Base-by-base conservation (phyloP, 92 coral and sea anemone species). In the Phenganax stokvisi region DNA sequence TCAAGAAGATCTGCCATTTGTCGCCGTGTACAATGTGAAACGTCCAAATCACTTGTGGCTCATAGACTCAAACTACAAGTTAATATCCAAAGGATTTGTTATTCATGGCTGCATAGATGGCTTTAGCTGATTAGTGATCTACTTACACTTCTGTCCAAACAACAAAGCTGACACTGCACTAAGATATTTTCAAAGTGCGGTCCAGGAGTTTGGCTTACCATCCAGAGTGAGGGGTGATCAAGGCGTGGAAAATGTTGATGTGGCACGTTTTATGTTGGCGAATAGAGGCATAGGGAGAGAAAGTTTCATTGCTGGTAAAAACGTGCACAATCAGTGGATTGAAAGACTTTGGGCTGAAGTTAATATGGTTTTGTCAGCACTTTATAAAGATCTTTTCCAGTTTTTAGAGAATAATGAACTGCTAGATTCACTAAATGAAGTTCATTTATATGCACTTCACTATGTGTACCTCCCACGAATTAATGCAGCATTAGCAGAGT, bases 401-500 rank as follows among this genome's bases (percentile, higher is more conserved):
- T 83, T 83, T 73, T 66, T 83, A 30, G 86, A 61, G 76, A 60
- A 84, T 44, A 73, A 74, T 83, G 86, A 61, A 59, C 29, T 60
- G 15, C 81, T 83, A 12, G 81, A 83, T 74, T 84, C 82, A 12
- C 82, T 76, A 13, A 63, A 84, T 30, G 82, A 84, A 76, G 66
- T 75, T 7, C 82, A 84, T 51, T 59, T 84, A 84, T 84, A 74
- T 25, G 82, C 86, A 62, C 74, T 84, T 55, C 76, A 75, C 51
- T 75, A 84, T 75, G 82, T 75, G 10, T 75, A 74, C 74, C 82
- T 84, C 62, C 80, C 62, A 79, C 82, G 66, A 54, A 75, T 44
- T 63, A 79, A 79, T 57, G 9, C 51, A 31, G 58, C 80, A 27
- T 73, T 89, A 66, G 71, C 71, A 70, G 89, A 89, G 79, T 89